Evolutionary conservation across 35 echinoderm and acorn worm genomes (phyloP).

Genomic region (Apostichopus californicus): DNA sequence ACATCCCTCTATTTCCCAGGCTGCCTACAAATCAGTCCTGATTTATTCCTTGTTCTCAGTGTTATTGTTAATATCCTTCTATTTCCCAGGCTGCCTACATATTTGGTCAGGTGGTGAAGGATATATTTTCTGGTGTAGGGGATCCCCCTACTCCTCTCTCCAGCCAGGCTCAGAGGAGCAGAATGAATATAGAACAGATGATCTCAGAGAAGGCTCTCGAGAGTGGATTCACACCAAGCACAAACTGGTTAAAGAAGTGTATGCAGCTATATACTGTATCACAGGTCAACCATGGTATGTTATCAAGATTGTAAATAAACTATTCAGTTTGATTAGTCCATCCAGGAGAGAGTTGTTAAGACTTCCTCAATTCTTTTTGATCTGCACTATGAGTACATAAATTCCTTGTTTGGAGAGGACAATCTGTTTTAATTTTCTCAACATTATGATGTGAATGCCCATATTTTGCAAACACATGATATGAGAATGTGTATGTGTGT

Average conservation of each 20-base stretch:
- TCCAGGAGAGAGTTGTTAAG: too few species aligned
- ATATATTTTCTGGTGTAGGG: slow-evolving; percentile 85
- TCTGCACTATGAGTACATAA: too few species aligned
- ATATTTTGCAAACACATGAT: too few species aligned
- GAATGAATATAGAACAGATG: slow-evolving; percentile 87
- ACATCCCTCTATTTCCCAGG: slow-evolving; percentile 9
- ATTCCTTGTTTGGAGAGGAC: too few species aligned
- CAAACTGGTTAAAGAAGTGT: slow-evolving; percentile 80
- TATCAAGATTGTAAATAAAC: too few species aligned
- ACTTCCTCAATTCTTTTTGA: too few species aligned
- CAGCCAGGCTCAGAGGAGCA: slow-evolving; percentile 67
- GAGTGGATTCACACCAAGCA: slow-evolving; percentile 80
- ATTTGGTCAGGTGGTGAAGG: slow-evolving; percentile 91
- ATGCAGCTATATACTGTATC: slow-evolving; percentile 96
- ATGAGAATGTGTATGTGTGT: too few species aligned
- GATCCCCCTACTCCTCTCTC: slow-evolving; percentile 90
- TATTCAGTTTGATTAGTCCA: too few species aligned
- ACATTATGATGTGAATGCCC: too few species aligned
- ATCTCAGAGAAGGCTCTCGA: slow-evolving; percentile 86
- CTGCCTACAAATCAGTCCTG: slow-evolving; percentile 64
- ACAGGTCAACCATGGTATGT: slow-evolving; percentile 89
- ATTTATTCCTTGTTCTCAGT: background rate
- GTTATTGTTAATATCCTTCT: background rate
- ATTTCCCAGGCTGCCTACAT: slow-evolving; percentile 77
- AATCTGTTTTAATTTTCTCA: too few species aligned